Base-by-base conservation (phyloP, 2,888 invertebrate genomes). In the Aleiodes alternator region DNA sequence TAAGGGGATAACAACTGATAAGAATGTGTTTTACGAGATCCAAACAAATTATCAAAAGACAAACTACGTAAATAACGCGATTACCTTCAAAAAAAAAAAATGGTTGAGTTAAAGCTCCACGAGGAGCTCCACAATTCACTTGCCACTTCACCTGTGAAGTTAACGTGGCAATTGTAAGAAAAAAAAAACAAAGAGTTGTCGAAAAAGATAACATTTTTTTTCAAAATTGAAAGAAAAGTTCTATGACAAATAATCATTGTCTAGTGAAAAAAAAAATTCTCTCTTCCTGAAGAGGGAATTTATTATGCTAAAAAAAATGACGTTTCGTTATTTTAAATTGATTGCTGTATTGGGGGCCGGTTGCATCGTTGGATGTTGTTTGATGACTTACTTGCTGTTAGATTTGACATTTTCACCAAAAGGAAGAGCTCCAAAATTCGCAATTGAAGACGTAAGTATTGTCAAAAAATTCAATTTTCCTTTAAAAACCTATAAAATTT, bases 381-480 rank as follows among this genome's bases (percentile, higher is more conserved):
- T 93, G 83, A 92, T 93, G 82, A 90, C 94, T 77, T 94, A 94
- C 87, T 90, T 94, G 72, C 92, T 94, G 80, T 93, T 93, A 76
- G 94, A 94, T 86, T 89, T 93, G 70, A 92, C 92, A 73, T 90
- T 93, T 75, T 92, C 92, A 82, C 90, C 93, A 69, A 92, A 91
- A 43, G 92, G 91, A 75, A 92, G 92, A 76, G 91, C 90, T 73
- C 90, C 92, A 6, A 92, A 91, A 73, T 85, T 88, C 69, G 91
- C 92, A 78, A 92, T 92, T 77, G 92, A 93, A 86, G 92, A 93
- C 87, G 94, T 94, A 90, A 91, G 91, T 91, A 76, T 70, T 43
- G 64, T 12, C 29, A 72, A 55, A 9, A 0, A 7, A 50, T 59
- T 16, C 34, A 66, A 31, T 43, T 43, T 23, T 23, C 23, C 43